These are phyloP conservation scores for Scaptomyza hsui DNA, from an alignment of 1,140 invertebrate species.

Conservation along the genomic window DNA sequence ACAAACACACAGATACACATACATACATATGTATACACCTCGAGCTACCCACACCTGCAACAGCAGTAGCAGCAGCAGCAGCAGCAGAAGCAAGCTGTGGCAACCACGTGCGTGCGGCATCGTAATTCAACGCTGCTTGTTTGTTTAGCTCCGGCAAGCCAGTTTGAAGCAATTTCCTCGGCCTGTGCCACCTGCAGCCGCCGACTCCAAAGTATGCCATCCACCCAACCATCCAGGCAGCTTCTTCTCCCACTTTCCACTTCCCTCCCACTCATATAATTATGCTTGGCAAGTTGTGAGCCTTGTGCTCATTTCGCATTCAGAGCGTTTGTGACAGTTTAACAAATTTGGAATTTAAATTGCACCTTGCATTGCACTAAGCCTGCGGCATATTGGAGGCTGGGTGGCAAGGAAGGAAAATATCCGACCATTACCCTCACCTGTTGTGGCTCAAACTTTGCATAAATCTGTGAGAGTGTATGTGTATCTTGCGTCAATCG, in stretches of 20 bases:
- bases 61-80: neutral
- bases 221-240: conserved; percentile 6
- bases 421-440: conserved; percentile 32
- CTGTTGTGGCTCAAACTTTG: conserved; percentile 52
- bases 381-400: conserved; percentile 15
- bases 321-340: conserved; percentile 77
- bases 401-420: neutral
- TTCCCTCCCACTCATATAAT: conserved; percentile 38
- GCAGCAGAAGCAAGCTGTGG: conserved; percentile 29
- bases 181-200: conserved; percentile 44
- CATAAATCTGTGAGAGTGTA: conserved; percentile 44
- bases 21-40: conserved; percentile 1
- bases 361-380: conserved; percentile 68
- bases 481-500: conserved; percentile 48
- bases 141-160: conserved; percentile 68
- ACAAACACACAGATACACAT: conserved; percentile 1
- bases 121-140: conserved; percentile 76
- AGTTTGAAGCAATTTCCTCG: conserved; percentile 54
- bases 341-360: conserved; percentile 81
- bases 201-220: conserved; percentile 26
- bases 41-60: neutral
- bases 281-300: conserved; percentile 46
- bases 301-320: conserved; percentile 72
- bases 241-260: neutral
- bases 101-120: conserved; percentile 69